Evolutionary conservation across 2,113 vertebrate genomes (phyloP), one percentile per base, ranked within the genome.

Genomic region (Pelusios castaneus): DNA sequence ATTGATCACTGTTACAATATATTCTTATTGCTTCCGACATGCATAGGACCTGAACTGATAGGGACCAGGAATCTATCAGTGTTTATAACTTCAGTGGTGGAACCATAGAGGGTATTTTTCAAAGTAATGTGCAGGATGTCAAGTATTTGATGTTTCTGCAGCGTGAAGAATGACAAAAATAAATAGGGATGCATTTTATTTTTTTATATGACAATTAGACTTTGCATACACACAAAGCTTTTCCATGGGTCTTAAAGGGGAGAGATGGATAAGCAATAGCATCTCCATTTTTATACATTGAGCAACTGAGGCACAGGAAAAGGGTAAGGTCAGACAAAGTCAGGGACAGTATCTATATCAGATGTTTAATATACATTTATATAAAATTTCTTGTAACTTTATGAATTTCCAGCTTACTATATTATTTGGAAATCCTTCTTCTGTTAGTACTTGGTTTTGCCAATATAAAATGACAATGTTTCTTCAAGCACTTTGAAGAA

Each of bases 1-100:
- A 98, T 96, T 92, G 90, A 97, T 97, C 90, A 97, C 90, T 94
- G 75, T 92, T 95, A 89, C 49, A 85, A 55, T 80, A 93, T 47
- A 78, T 73, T 83, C 79, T 76, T 38, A 96, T 47, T 95, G 82
- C 93, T 97, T 97, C 91, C 63, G 89, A 96, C 91, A 89, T 83
- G 93, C 94, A 96, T 75, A 73, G 52, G 76, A 85, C 41, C 22
- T 60, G 73, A 96, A 82, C 54, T 41, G 45, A 85, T 82, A 88
- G n/a, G 77, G 34, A 76, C 24, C 12, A 87, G 89, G 82, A 95
- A 96, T 97, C 84, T 87, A 54, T 96, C 95, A 96, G 38, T 17
- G 79, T 77, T 97, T 97, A 96, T 75, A 88, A 85, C 34, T 89
- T 93, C 80, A 77, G 31, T 55, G 86, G 34, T 49, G 60, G 52